These are phyloP conservation scores for Catharus minimus DNA, from an alignment of 2,113 vertebrate species.

Conservation along the genomic window DNA sequence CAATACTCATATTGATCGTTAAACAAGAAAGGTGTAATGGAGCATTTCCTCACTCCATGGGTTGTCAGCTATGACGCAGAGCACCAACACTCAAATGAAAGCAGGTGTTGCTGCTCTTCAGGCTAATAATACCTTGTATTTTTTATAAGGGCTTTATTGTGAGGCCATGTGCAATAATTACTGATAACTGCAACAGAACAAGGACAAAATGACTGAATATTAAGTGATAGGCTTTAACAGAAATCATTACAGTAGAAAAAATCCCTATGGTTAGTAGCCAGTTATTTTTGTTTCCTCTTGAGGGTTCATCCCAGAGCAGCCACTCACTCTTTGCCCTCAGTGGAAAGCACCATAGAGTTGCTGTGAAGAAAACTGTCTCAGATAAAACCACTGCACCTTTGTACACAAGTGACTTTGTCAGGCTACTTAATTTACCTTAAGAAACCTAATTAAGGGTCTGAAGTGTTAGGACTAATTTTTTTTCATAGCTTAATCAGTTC, in stretches of 20 bases:
- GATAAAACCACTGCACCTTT: neutral
- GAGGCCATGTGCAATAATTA: neutral
- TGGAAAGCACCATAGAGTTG: neutral
- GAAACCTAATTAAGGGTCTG: neutral
- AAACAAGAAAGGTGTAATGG: neutral
- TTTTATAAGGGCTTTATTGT: neutral
- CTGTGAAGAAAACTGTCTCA: neutral
- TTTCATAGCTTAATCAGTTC: neutral
- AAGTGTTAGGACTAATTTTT: neutral
- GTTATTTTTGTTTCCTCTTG: neutral
- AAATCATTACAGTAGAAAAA: neutral
- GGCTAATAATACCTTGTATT: neutral
- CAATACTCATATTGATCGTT: neutral
- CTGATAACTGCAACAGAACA: neutral
- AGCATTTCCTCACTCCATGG: neutral
- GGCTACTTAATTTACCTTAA: neutral
- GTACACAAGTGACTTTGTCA: neutral
- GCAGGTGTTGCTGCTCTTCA: neutral
- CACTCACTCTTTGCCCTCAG: neutral
- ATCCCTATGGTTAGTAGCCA: rapidly evolving
- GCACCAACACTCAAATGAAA: neutral
- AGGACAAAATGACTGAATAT: neutral
- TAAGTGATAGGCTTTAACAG: neutral
- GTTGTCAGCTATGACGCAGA: neutral
- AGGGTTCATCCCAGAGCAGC: neutral